Percentiles rank a stretch among this genome's conserved stretches.
phyloP scores from a whole-genome alignment of 2,113 vertebrate species.

The Cyanoramphus novaezelandiae region DNA sequence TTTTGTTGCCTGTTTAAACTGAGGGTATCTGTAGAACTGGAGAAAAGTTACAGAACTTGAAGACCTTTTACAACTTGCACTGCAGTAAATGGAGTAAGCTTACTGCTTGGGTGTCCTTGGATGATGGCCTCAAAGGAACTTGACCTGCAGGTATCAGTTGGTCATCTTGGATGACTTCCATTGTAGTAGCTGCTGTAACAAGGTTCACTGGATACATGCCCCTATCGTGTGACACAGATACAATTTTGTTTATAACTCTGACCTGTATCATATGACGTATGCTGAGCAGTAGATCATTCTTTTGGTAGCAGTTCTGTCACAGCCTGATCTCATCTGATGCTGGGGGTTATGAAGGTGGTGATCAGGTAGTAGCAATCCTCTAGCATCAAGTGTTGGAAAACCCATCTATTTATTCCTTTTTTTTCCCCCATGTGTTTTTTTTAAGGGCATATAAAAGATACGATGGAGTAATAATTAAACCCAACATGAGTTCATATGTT shows the following conservation, averaged over 20 bases:
- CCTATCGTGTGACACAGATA: constrained; percentile 41
- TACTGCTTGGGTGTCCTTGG: constrained; percentile 12
- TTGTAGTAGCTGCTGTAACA: constrained; percentile 38
- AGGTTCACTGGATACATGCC: background rate
- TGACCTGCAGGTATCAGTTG: constrained; percentile 43
- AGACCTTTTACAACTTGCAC: background rate
- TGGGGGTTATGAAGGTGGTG: background rate
- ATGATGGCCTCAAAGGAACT: constrained; percentile 28
- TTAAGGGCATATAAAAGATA: background rate
- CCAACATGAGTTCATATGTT: background rate
- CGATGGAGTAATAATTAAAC: background rate
- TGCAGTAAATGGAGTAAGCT: background rate
- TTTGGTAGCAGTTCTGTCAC: background rate
- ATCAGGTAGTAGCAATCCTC: background rate
- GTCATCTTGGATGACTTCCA: constrained; percentile 54
- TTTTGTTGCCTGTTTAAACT: background rate
- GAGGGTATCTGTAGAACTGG: background rate
- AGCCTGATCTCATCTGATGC: background rate
- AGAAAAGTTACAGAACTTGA: background rate
- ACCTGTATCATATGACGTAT: background rate
- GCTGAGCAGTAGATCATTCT: constrained; percentile 3
- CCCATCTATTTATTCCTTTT: background rate
- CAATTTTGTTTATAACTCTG: constrained; percentile 50
- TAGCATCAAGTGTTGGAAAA: background rate
- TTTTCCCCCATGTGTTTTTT: background rate